These are phyloP conservation scores for Phyllostomus hastatus DNA, from an alignment of 2,113 vertebrate genomes.

Conservation along the genomic window DNA sequence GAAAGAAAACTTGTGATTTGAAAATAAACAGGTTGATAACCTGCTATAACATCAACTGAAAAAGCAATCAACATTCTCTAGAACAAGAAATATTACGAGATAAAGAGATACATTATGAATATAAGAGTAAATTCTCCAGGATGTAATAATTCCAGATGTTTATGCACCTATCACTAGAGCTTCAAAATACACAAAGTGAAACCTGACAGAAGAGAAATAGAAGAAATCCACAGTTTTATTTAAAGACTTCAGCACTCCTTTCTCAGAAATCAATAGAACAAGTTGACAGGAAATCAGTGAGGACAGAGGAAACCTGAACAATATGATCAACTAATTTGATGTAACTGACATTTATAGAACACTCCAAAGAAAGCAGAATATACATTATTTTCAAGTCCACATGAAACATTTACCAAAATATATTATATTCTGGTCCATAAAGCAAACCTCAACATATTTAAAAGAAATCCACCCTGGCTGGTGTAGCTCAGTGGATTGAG, in stretches of 20 bases:
- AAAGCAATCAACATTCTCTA: not conserved
- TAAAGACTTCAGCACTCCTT: not conserved
- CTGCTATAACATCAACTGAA: not conserved
- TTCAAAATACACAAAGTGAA: not conserved
- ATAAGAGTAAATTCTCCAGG: not conserved
- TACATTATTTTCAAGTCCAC: conserved; percentile 2
- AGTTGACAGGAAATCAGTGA: not conserved
- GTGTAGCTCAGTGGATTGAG: no score
- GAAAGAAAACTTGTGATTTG: not conserved
- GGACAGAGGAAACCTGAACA: not conserved
- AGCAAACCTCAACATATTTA: not conserved
- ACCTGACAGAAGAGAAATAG: not conserved
- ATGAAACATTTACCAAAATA: not conserved
- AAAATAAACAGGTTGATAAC: not conserved
- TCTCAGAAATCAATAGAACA: not conserved
- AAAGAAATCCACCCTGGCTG: not conserved
- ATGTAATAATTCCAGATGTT: not conserved
- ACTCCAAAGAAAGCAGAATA: not conserved
- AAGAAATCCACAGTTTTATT: not conserved
- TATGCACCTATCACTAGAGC: not conserved
- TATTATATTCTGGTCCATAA: not conserved
- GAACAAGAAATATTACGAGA: not conserved
- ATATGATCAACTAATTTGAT: not conserved
- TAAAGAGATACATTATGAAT: not conserved
- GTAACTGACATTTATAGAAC: not conserved